Evolutionary conservation across 2,888 invertebrate species (phyloP).

Genomic region (Heliconius hortense): DNA sequence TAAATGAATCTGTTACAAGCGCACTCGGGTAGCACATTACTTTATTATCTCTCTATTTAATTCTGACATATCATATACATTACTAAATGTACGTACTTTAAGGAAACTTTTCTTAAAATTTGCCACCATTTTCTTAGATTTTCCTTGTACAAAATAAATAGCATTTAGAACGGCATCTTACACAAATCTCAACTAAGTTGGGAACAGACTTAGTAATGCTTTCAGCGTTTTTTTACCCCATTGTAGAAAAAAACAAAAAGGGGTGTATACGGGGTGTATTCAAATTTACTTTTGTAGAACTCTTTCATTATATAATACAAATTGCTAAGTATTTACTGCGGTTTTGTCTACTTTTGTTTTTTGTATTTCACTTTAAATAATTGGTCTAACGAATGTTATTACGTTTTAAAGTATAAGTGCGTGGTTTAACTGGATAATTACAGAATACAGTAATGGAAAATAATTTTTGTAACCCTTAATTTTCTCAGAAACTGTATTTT

Average conservation of each 20-base stretch:
- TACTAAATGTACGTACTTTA: neutral
- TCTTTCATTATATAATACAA: constrained; percentile 25
- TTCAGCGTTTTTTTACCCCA: constrained; percentile 23
- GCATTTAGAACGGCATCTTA: constrained; percentile 25
- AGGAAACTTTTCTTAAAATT: neutral
- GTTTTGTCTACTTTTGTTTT: constrained; percentile 11
- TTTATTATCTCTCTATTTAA: neutral
- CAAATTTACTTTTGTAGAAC: constrained; percentile 20
- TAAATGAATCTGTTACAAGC: too few relatives aligned
- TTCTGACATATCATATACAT: neutral
- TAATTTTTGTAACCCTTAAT: neutral
- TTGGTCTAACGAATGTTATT: neutral
- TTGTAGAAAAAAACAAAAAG: constrained; percentile 28
- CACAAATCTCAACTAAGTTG: constrained; percentile 33
- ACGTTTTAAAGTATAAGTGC: neutral
- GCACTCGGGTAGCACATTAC: neutral
- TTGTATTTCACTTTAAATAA: constrained; percentile 1
- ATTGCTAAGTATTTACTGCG: constrained; percentile 14
- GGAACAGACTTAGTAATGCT: constrained; percentile 26
- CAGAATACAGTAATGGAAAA: neutral
- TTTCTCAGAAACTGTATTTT: neutral
- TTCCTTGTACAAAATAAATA: constrained; percentile 45
- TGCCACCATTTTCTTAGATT: constrained; percentile 44
- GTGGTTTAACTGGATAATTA: neutral
- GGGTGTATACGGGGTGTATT: constrained; percentile 25